Conservation (phyloP, 2,888 invertebrate species). For the Lasioglossum leucozonium region DNA sequence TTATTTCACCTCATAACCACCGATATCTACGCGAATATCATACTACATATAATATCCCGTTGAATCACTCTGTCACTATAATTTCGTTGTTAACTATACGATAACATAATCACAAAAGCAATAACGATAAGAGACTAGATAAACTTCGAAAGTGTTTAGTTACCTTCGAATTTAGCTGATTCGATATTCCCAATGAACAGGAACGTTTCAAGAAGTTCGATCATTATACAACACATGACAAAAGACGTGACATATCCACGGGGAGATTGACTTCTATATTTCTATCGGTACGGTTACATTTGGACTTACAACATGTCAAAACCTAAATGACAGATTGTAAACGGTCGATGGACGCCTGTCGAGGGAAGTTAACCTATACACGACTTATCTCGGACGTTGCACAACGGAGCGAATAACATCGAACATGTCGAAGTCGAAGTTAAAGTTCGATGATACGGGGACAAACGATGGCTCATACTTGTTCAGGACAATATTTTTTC, state of each 20-base stretch:
- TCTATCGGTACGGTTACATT: slow-evolving; percentile 42
- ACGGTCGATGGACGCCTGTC: slow-evolving; percentile 55
- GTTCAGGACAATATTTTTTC: slow-evolving; percentile 23
- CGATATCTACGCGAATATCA: background rate
- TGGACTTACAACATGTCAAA: slow-evolving; percentile 54
- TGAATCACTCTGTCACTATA: background rate
- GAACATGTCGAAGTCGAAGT: slow-evolving; percentile 31
- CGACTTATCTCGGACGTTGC: slow-evolving; percentile 39
- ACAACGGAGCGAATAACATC: slow-evolving; percentile 28
- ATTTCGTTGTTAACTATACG: background rate
- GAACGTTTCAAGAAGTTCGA: slow-evolving; percentile 47
- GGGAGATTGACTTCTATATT: slow-evolving; percentile 25
- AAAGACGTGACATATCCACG: slow-evolving; percentile 26
- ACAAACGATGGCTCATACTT: slow-evolving; percentile 44
- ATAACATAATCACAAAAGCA: background rate
- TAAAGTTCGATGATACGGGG: slow-evolving; percentile 14
- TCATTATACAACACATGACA: slow-evolving; percentile 62
- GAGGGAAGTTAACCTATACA: slow-evolving; percentile 60
- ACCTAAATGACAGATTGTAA: slow-evolving; percentile 62
- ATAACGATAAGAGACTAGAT: background rate
- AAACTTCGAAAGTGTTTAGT: slow-evolving; percentile 14
- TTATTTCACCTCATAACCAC: background rate
- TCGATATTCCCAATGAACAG: slow-evolving; percentile 52
- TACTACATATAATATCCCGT: too few species aligned
- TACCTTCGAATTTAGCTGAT: slow-evolving; percentile 51